Base-by-base conservation (phyloP, 2,888 invertebrate species). In the Drosophila kuntzei region DNA sequence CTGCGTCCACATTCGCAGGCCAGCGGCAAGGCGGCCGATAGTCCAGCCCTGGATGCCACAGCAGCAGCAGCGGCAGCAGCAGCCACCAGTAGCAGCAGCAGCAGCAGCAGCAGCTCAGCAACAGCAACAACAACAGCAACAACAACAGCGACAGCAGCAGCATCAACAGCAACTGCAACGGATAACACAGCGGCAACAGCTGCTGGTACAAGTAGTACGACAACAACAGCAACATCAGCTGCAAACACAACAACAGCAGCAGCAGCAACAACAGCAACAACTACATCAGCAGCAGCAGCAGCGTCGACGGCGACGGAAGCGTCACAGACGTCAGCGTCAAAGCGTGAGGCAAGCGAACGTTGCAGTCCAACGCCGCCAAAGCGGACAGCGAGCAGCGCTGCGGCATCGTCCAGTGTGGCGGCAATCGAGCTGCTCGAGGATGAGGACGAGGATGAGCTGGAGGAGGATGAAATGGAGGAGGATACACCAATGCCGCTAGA, bases 1-100 rank as follows among this genome's bases (percentile, higher is more conserved):
- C 78, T 92, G 87, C 90, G 92, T 82, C 92, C 92, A 47, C 92
- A 92, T 76, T 90, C 92, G 76, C 92, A 92, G 86, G 84, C 90
- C 44, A 63, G 87, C 62, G 71, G 79, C 88, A 70, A 78, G 74
- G 63, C 81, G 53, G 72, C 76, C 74, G 80, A 82, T 66, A 81
- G 80, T 78, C 76, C 84, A 41, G 81, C 88, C 4, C 66, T 84
- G 92, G 90, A 93, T 55, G 76, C 87, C 84, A 69, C 87, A 87
- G 85, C 51, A 50, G 71, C 84, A 49, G 50, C 77, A 27, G 58
- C 77, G 25, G 57, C 57, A 18, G 27, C 79, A 39, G 18, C 37
- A 4, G 8, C 12, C 12, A 32, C 54, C 72, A 11, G 20, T 63
- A 27, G 29, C 67, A 22, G 90, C 89, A 91, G 91, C 76, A 39